phyloP scores from a whole-genome alignment of 2,888 invertebrate species.

The Agrochola lota region DNA sequence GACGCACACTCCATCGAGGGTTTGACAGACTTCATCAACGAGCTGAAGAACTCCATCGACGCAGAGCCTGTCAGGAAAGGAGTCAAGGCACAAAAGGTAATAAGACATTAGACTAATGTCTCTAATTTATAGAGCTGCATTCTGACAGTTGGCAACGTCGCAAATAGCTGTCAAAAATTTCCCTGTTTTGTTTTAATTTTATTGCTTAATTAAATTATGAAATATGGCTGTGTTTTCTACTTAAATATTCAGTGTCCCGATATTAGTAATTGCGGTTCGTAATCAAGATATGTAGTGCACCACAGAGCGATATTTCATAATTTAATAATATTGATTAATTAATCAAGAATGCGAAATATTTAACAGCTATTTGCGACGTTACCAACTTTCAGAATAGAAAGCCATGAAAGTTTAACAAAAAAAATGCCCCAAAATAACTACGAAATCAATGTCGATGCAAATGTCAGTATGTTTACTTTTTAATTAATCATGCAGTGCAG shows the following conservation, averaged over 20 bases:
- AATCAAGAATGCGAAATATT: neutral
- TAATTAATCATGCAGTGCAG: neutral
- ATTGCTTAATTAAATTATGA: neutral
- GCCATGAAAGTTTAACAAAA: neutral
- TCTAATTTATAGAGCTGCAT: neutral
- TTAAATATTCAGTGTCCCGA: neutral
- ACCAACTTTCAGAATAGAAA: neutral
- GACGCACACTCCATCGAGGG: constrained; percentile 94
- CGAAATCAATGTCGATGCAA: neutral
- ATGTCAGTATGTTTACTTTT: neutral
- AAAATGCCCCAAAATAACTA: neutral
- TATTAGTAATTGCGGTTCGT: neutral
- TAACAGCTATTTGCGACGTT: neutral
- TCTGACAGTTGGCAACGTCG: neutral
- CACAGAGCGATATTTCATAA: neutral
- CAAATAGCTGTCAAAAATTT: neutral
- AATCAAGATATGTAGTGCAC: neutral
- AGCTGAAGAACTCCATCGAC: constrained; percentile 94
- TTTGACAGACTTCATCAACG: constrained; percentile 94
- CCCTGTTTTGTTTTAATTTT: neutral
- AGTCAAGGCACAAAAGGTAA: constrained; percentile 97
- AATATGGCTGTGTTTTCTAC: neutral
- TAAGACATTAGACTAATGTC: constrained; percentile 15
- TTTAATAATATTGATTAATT: too few species aligned
- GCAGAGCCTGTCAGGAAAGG: constrained; percentile 94